Evolutionary conservation across 2,113 vertebrate species (phyloP).

Genomic region (Dipodomys stephensi): DNA sequence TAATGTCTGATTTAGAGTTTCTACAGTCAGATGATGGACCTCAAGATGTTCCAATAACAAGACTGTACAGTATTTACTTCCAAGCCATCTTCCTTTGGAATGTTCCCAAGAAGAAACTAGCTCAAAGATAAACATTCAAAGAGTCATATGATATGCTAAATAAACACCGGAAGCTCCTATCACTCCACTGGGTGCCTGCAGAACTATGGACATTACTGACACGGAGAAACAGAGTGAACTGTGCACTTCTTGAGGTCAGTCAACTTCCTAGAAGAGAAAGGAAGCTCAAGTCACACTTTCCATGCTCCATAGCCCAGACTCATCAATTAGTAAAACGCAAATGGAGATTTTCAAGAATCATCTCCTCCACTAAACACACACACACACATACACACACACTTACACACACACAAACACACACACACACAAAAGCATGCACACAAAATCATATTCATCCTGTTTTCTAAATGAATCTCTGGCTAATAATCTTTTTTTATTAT

Average conservation of each 20-base stretch:
- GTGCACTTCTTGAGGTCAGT: neutral
- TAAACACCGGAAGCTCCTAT: neutral
- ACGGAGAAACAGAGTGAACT: neutral
- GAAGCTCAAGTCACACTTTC: neutral
- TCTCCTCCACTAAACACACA: rapidly evolving
- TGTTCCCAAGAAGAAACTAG: conserved; percentile 13
- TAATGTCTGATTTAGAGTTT: neutral
- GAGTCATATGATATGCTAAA: neutral
- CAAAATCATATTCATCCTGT: neutral
- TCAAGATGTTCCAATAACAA: neutral
- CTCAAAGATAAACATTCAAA: conserved; percentile 6
- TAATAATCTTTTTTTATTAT: too few species aligned
- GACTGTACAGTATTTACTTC: neutral
- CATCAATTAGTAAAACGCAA: too few species aligned
- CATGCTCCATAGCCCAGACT: neutral
- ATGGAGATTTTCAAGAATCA: too few species aligned
- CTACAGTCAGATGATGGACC: neutral
- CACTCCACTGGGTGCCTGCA: neutral
- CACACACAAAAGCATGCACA: neutral
- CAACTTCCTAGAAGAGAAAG: neutral
- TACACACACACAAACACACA: neutral
- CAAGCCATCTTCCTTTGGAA: neutral
- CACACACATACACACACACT: neutral
- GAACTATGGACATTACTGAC: neutral
- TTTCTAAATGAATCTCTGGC: neutral